Conservation (phyloP, 2,888 invertebrate species). For the Epicampocera succincta region DNA sequence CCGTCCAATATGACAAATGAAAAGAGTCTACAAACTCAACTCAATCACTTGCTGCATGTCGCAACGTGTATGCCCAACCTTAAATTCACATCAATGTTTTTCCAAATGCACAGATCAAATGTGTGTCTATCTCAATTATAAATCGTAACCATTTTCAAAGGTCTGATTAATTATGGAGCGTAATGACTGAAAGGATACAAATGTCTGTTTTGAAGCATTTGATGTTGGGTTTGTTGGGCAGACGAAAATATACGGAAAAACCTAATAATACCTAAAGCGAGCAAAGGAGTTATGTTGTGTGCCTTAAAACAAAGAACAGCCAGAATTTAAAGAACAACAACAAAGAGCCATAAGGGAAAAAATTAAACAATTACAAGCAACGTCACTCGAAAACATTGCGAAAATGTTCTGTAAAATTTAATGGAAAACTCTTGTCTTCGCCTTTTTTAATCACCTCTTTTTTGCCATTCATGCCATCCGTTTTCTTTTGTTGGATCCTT, state of each 20-base stretch:
- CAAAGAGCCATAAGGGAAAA: slow-evolving; percentile 8
- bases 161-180: no score
- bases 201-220: no score
- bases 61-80: no score
- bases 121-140: no score
- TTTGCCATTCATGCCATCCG: background rate
- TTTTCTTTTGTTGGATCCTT: background rate
- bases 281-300: background rate
- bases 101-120: no score
- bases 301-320: slow-evolving; percentile 33
- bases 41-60: no score
- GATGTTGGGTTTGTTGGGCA: no score
- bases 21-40: no score
- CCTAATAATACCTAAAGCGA: background rate
- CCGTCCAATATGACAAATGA: no score
- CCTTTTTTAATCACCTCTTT: background rate
- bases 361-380: slow-evolving; percentile 28
- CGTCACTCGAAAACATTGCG: slow-evolving; percentile 21
- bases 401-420: slow-evolving; percentile 44
- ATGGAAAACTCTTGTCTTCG: slow-evolving; percentile 53
- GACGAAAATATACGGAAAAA: background rate
- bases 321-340: slow-evolving; percentile 16
- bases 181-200: no score
- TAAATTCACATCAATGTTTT: no score
- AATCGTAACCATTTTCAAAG: no score